Base-by-base conservation (phyloP, 2,113 vertebrate genomes). In the Potamarius usumacintae region DNA sequence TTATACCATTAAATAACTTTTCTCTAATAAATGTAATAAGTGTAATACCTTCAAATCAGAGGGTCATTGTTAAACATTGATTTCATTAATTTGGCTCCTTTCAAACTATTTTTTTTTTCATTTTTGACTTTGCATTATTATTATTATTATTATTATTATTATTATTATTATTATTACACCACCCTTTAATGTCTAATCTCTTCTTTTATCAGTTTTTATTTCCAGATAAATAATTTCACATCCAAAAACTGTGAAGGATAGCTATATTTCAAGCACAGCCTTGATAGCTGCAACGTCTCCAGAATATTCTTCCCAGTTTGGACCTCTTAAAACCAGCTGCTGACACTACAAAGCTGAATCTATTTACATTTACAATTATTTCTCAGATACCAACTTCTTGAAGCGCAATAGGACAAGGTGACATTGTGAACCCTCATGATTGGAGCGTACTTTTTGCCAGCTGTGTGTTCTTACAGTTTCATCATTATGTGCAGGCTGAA, bases 391-490 rank as follows among this genome's bases (percentile, higher is more conserved):
- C 52, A 17, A 69, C 77, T 60, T 34, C 72, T 83, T 71, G 12
- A 76, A 76, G 20, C 58, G 72, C 72, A 88, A 25, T 67, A 69
- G 82, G 50, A 84, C 62, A 74, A 88, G 82, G 87, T 88, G 77
- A 88, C 50, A 88, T 42, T 10, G 53, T 62, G 57, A 69, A 81
- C 48, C 62, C 74, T 86, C 9, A n/a, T 84, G 87, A 88, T 88
- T 88, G 72, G 53, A 79, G 82, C 30, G 82, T 57, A 25, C 58
- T 88, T 88, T 42, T 78, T 22, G 57, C 60, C 82, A 88, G 87
- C 87, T 84, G 87, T 84, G 60, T 69, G 82, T 57, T 84, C 82
- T 84, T 63, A 79, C 82, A 79, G 60, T 60, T 79, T 84, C 87
- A 88, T 84, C 52, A 79, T 67, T n/a, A 78, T 78, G 72, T 88